These are phyloP conservation scores for Leptopilina boulardi DNA, from an alignment of 1,140 invertebrate genomes.

Conservation along the genomic window DNA sequence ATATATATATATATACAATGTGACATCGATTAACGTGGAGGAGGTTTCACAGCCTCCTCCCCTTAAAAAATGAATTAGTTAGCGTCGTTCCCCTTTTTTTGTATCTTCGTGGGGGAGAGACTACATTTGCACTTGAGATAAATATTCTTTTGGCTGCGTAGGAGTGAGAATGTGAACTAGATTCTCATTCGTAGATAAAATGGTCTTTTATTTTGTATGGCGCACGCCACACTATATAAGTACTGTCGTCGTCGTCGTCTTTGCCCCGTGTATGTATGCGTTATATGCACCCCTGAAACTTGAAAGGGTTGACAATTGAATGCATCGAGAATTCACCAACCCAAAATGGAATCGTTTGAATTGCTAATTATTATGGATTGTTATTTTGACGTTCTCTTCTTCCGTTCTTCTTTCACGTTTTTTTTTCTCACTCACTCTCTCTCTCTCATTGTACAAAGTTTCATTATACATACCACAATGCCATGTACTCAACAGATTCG, in stretches of 20 bases:
- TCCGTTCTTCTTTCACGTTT: conserved; percentile 40
- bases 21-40: not conserved
- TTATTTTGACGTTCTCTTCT: conserved; percentile 39
- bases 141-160: conserved; percentile 22
- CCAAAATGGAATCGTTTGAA: conserved; percentile 49
- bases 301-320: conserved; percentile 51
- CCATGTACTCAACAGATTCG: not conserved
- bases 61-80: not conserved
- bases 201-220: not conserved
- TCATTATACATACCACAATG: not conserved
- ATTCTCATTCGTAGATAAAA: conserved; percentile 13
- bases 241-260: too few species aligned
- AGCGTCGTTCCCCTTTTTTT: conserved; percentile 13
- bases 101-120: not conserved
- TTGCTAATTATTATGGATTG: conserved; percentile 52
- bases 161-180: conserved; percentile 8
- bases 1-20: too few species aligned
- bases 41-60: not conserved
- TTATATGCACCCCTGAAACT: not conserved
- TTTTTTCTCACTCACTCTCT: not conserved
- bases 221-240: not conserved
- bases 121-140: not conserved
- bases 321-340: conserved; percentile 36
- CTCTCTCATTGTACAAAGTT: not conserved
- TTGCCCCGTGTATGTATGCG: not conserved